Conservation (phyloP, 2,113 vertebrate species). For the Stomatorhinus ivindoensis region DNA sequence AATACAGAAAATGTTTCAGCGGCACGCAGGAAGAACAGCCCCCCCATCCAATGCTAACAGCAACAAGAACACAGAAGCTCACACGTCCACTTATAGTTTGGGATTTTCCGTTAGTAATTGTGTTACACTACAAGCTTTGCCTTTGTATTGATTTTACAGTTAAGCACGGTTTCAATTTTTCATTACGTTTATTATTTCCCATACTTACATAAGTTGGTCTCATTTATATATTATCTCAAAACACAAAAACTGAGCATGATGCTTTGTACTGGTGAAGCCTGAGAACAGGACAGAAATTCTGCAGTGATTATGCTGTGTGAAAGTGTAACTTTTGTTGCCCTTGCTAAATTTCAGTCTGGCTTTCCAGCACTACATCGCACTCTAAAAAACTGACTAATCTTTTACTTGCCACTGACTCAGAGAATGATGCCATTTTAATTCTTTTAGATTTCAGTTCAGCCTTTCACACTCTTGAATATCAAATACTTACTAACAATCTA, state of each 20-base stretch:
- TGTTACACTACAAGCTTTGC: neutral
- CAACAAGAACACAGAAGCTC: neutral
- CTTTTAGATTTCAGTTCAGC: neutral
- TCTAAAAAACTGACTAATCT: neutral
- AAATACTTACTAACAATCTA: neutral
- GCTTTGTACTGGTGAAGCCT: neutral
- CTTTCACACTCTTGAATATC: neutral
- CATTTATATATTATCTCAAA: neutral
- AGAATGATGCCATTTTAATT: neutral
- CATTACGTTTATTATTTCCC: too few species aligned
- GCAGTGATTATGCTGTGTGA: neutral
- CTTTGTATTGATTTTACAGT: neutral
- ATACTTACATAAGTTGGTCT: neutral
- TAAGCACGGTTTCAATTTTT: neutral
- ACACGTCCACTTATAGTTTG: neutral
- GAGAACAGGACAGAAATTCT: neutral
- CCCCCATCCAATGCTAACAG: neutral
- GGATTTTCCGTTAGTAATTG: constrained; percentile 18
- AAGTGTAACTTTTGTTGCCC: neutral
- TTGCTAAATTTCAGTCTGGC: neutral
- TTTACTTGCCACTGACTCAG: neutral
- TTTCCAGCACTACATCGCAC: neutral
- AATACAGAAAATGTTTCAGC: neutral
- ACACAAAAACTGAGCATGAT: neutral
- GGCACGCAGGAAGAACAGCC: neutral